Percentiles rank a stretch among this genome's conserved stretches.
These are phyloP conservation scores for Keiferia lycopersicella DNA, from an alignment of 2,888 invertebrate species.

Conservation along the genomic window DNA sequence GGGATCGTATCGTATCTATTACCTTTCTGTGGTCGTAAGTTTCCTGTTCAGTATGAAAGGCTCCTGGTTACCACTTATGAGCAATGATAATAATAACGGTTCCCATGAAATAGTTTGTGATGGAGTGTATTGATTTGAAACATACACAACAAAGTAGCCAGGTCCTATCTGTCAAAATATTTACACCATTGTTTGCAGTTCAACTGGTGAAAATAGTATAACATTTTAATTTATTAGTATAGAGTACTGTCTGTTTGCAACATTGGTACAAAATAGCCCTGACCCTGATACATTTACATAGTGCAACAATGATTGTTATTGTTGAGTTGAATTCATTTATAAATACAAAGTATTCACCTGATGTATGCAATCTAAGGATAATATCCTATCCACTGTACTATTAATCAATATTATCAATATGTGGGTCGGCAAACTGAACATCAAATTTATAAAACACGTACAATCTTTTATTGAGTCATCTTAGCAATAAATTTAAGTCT, in stretches of 20 bases:
- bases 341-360: no score
- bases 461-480: no score
- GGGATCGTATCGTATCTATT: conserved; percentile 8
- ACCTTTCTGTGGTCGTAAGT: conserved; percentile 2
- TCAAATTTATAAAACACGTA: no score
- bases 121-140: neutral
- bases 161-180: conserved; percentile 1
- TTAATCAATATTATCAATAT: no score
- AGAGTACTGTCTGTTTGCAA: neutral
- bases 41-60: neutral
- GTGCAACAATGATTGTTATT: neutral
- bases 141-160: conserved; percentile 12
- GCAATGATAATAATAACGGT: neutral
- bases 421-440: no score
- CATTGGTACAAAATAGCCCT: neutral
- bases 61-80: neutral
- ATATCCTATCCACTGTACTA: no score
- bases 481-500: no score
- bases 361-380: no score
- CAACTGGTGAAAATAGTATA: no score
- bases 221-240: no score
- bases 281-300: neutral
- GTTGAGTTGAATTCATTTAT: neutral
- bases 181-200: neutral
- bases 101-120: neutral